Evolutionary conservation across 2,888 invertebrate species (phyloP), one percentile per base, ranked within the genome.

Genomic region (Tiliacea aurago): DNA sequence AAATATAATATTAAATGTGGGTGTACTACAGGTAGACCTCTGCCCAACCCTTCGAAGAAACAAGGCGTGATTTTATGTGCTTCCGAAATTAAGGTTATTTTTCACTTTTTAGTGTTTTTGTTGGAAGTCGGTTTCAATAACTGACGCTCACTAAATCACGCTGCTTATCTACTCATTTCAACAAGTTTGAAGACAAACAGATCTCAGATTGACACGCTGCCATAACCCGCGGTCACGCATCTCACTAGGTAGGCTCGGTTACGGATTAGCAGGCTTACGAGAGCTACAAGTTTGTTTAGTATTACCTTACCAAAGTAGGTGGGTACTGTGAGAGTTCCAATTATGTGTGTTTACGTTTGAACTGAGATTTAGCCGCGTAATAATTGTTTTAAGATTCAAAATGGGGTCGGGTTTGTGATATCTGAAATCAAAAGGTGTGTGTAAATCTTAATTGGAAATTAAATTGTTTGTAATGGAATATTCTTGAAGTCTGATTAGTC

Each of bases 231-330:
- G 78, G 79, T 80, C 70, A 70, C 67, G 51, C 64, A 18, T 64
- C 67, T 58, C n/a, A 43, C 58, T 45, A 20, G 18, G 20, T 11
- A 37, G 33, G 61, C 67, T 77, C 37, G 6, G 70, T 78, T 18
- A 65, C 67, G 71, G 84, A 79, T 84, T 76, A 83, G 28, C 58
- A 58, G 70, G 76, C 74, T 86, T 83, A 82, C 67, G 47, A 15
- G 37, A 80, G 72, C 76, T 80, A 78, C 56, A 80, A 84, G 83
- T 86, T 86, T 78, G 83, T 76, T 67, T 62, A 73, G 71, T 76
- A 76, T 84, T 69, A 78, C 73, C 75, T 84, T 80, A 76, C 79
- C 51, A 61, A 81, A 80, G 80, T 77, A 74, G 9, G 45, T 28
- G 51, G 23, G 49, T 51, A 78, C 75, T 75, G 64, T 28, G 41